Percentiles rank a stretch among this genome's conserved stretches.
phyloP scores from a whole-genome alignment of 1,140 invertebrate species.

The Sipha flava region DNA sequence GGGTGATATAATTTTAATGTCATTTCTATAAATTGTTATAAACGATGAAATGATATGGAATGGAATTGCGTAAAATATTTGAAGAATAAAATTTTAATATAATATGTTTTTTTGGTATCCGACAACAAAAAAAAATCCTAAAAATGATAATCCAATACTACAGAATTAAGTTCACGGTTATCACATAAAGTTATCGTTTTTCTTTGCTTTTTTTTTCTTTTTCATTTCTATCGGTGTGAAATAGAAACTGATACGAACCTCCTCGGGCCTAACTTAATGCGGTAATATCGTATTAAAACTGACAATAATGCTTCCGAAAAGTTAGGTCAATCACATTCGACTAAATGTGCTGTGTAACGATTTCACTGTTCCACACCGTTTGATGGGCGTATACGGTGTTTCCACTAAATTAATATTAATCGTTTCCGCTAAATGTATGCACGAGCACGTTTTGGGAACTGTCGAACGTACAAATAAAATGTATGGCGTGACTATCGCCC shows the following conservation, averaged over 20 bases:
- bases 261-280: not conserved
- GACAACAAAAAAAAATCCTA: too few relatives aligned
- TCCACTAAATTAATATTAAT: conserved; percentile 17
- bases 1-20: too few relatives aligned
- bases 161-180: too few relatives aligned
- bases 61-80: too few relatives aligned
- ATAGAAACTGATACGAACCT: not conserved
- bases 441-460: not conserved
- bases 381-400: not conserved
- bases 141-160: too few relatives aligned
- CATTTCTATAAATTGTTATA: too few relatives aligned
- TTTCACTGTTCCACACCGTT: not conserved
- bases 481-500: not conserved
- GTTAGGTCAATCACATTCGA: not conserved
- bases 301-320: not conserved
- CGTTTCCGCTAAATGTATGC: conserved; percentile 8
- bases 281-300: not conserved
- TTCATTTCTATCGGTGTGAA: not conserved
- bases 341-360: not conserved
- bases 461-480: not conserved
- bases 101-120: too few relatives aligned
- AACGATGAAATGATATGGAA: too few relatives aligned
- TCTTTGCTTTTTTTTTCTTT: too few relatives aligned
- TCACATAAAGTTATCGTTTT: too few relatives aligned
- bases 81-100: too few relatives aligned